These are phyloP conservation scores for Calidris pugnax DNA, from an alignment of 2,113 vertebrate species.

Conservation along the genomic window DNA sequence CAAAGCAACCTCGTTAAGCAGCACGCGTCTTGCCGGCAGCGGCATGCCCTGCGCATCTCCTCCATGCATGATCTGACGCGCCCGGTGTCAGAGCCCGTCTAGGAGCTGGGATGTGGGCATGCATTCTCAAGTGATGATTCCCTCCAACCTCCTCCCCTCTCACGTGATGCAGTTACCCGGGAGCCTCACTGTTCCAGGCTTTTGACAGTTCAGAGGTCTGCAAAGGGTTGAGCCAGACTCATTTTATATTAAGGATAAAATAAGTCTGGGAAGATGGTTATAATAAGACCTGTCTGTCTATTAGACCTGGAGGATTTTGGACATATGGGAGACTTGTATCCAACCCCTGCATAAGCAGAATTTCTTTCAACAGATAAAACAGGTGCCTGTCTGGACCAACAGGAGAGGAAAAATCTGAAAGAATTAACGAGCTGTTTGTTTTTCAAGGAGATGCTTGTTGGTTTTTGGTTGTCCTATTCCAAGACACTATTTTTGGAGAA, in stretches of 20 bases:
- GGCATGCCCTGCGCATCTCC: background rate
- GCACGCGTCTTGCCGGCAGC: background rate
- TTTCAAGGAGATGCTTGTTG: background rate
- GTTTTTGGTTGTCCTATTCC: background rate
- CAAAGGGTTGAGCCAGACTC: background rate
- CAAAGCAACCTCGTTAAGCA: background rate
- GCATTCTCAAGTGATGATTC: conserved; percentile 29
- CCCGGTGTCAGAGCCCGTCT: background rate
- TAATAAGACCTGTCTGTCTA: background rate
- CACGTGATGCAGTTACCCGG: background rate
- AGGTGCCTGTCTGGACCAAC: background rate
- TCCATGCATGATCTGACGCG: background rate
- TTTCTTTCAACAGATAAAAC: background rate
- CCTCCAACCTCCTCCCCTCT: conserved; percentile 15
- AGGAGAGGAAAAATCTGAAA: background rate
- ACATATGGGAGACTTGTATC: background rate
- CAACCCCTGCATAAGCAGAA: background rate
- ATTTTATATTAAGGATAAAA: background rate
- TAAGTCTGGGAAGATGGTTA: background rate
- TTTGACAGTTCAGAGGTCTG: conserved; percentile 22
- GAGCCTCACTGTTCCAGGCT: background rate
- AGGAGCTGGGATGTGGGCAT: background rate
- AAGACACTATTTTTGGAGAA: background rate
- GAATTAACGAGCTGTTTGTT: background rate
- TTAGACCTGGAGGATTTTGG: background rate